Conservation (phyloP, 2,888 invertebrate genomes). For the Drosophila pseudotalamancana region DNA sequence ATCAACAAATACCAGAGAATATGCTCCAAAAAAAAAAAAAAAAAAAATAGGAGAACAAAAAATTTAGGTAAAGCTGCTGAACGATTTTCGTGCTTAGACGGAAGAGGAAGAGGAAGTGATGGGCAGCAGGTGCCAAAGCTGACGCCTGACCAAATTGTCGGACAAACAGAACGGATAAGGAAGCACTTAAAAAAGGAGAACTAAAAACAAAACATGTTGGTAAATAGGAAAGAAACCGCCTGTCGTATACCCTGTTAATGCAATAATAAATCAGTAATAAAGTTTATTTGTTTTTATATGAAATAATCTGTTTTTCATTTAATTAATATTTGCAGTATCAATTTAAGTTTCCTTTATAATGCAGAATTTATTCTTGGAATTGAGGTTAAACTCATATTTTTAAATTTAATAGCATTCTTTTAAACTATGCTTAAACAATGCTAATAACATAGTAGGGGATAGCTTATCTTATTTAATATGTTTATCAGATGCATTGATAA, state of each 20-base stretch:
- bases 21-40: neutral
- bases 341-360: too few species aligned
- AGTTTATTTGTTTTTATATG: neutral
- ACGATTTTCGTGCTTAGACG: conserved; percentile 49
- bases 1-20: conserved; percentile 4
- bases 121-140: conserved; percentile 72
- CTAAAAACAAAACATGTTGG: conserved; percentile 2
- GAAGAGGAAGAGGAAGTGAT: conserved; percentile 57
- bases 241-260: conserved; percentile 2
- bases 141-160: conserved; percentile 74
- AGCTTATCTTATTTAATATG: too few species aligned
- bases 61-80: conserved; percentile 35
- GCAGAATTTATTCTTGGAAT: too few species aligned
- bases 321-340: too few species aligned
- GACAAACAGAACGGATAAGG: conserved; percentile 51
- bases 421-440: too few species aligned
- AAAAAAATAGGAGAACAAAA: neutral
- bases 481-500: too few species aligned
- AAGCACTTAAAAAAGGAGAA: conserved; percentile 26
- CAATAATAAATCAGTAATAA: neutral
- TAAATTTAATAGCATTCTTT: too few species aligned
- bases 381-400: too few species aligned
- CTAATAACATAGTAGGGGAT: too few species aligned
- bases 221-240: neutral
- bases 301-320: too few species aligned